A percentile compares a stretch with the other conserved stretches of the same genome.
phyloP scores from a whole-genome alignment of 2,113 vertebrate species.

The Verasper variegatus region DNA sequence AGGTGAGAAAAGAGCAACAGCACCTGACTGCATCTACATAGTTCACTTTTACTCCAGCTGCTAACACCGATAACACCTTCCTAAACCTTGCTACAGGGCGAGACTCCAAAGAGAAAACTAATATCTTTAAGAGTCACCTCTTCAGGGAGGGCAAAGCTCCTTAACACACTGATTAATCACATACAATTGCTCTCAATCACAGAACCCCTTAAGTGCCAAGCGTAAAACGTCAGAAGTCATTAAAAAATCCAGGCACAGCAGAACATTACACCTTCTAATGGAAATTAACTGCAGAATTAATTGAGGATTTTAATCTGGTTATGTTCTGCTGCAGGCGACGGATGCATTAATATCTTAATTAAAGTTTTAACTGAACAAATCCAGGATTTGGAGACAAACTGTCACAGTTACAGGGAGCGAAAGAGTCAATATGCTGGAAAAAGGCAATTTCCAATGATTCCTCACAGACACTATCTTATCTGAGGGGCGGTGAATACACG shows the following conservation, averaged over 20 bases:
- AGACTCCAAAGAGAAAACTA: neutral
- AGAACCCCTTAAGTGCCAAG: neutral
- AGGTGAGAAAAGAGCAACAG: too few relatives aligned
- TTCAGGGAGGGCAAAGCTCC: neutral
- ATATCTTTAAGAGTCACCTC: neutral
- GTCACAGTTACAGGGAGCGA: neutral
- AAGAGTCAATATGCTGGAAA: neutral
- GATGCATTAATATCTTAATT: neutral
- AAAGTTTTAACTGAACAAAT: neutral
- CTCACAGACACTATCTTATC: neutral
- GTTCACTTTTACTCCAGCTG: neutral
- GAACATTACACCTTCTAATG: constrained; percentile 4
- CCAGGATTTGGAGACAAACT: too few relatives aligned
- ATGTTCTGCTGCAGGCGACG: constrained; percentile 16
- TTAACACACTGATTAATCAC: constrained; percentile 4
- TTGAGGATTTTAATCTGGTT: constrained; percentile 16
- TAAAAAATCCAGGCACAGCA: neutral
- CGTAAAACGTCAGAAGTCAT: neutral
- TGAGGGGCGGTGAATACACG: neutral
- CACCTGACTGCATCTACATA: neutral
- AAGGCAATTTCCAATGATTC: neutral
- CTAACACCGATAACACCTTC: too few relatives aligned
- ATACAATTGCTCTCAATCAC: neutral
- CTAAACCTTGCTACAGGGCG: neutral
- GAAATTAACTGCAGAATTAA: constrained; percentile 13